Base-by-base conservation (phyloP, 2,113 vertebrate species). In the Apteryx mantelli region DNA sequence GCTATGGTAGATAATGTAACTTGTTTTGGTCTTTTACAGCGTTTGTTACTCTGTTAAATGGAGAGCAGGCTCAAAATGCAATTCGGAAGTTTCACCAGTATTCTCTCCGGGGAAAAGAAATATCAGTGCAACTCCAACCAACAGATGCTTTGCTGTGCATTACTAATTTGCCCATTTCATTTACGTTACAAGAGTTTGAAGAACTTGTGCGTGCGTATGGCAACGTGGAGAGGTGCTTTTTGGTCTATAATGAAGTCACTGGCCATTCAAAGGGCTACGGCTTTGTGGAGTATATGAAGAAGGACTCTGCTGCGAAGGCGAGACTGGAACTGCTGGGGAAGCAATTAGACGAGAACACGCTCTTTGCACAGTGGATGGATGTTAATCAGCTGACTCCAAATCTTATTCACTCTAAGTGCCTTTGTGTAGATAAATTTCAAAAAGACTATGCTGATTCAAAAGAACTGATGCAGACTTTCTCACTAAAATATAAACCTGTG, bases 271-370 rank as follows among this genome's bases (percentile, higher is more conserved):
- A 99, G 96, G 99, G 99, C 97, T 99, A 99, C 1, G 99, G 99
- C 5, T 99, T 99, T 93, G 99, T 99, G 91, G 99, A 99, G 44
- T 99, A 99, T 95, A 99, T 99, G 99, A 99, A 99, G 97, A 99
- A 99, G 97, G 99, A 99, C 98, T 99, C 99, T 4, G 99, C 99
- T 52, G 99, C 99, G 4, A 98, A 99, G 94, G 99, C 99, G 42
- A 98, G 99, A 20, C 98, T 99, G 60, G 99, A 99, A 86, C 98
- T 99, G 8, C 97, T 99, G 94, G 99, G 99, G 42, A 99, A 99
- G 38, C 98, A 98, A 24, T 74, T 99, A 97, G 99, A 98, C 1
- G 98, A 98, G 38, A 98, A 98, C 55, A 98, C 98, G 2, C 97
- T 99, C 73, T 99, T 99, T 97, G 99, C 99, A 64, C 99, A 99